Percentiles rank a stretch among this genome's conserved stretches.
These are phyloP conservation scores for Chrysodeixis includens DNA, from an alignment of 2,888 invertebrate species.

Conservation along the genomic window DNA sequence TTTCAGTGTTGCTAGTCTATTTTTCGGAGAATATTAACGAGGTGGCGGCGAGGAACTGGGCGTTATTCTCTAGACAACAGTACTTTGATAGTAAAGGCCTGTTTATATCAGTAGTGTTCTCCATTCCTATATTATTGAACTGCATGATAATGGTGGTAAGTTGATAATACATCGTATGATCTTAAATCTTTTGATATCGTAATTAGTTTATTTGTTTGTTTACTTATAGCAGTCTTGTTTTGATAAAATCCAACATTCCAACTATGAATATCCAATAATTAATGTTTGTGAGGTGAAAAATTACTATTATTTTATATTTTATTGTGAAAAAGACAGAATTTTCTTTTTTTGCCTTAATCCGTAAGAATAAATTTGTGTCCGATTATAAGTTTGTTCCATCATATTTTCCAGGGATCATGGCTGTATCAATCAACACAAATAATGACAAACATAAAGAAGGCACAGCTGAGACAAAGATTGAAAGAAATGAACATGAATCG, in stretches of 20 bases:
- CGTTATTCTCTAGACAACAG: constrained; percentile 96
- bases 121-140: constrained; percentile 97
- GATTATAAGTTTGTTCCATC: constrained; percentile 19
- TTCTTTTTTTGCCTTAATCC: too few species aligned
- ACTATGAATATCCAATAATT: too few species aligned
- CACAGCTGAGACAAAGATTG: constrained; percentile 92
- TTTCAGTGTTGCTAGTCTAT: constrained; percentile 95
- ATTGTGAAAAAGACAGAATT: too few species aligned
- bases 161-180: constrained; percentile 64
- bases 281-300: not conserved
- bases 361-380: too few species aligned
- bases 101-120: constrained; percentile 97
- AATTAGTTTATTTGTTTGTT: constrained; percentile 20
- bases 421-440: constrained; percentile 96
- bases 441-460: constrained; percentile 95
- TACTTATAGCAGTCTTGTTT: not conserved
- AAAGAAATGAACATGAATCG: constrained; percentile 87
- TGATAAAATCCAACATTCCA: not conserved
- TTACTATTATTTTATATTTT: too few species aligned
- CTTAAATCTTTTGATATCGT: constrained; percentile 13
- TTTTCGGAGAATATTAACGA: constrained; percentile 97
- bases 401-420: constrained; percentile 94
- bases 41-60: constrained; percentile 96
- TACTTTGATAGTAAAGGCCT: constrained; percentile 98
- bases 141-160: constrained; percentile 98